Evolutionary conservation across 53 echinoderm and acorn worm species (phyloP).

Genomic region (Mesocentrotus franciscanus): DNA sequence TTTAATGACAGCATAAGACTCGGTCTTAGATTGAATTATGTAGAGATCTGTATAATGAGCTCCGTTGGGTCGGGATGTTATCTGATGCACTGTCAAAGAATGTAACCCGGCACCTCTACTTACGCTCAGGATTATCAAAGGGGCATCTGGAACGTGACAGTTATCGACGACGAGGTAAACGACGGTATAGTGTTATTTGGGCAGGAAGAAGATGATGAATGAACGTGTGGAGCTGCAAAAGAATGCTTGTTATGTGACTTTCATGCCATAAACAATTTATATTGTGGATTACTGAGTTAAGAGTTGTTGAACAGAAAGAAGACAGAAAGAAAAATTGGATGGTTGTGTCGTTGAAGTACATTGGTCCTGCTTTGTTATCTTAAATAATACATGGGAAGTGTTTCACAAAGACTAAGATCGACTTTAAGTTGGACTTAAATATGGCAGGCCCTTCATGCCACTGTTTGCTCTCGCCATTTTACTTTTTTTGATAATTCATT

Average conservation of each 20-base stretch:
- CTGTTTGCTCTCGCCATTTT: too few species aligned
- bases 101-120: constrained; percentile 27
- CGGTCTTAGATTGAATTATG: not conserved
- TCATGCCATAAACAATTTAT: constrained; percentile 9
- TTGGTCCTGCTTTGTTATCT: not conserved
- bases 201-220: not conserved
- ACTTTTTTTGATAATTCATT: too few species aligned
- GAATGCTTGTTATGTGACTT: constrained; percentile 1
- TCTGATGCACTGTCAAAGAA: constrained; percentile 20
- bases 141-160: constrained; percentile 16
- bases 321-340: not conserved
- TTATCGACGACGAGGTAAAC: constrained; percentile 3
- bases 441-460: too few species aligned
- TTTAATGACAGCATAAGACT: not conserved
- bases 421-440: too few species aligned
- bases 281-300: not conserved
- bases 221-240: not conserved
- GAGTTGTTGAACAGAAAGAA: constrained; percentile 1
- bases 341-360: not conserved
- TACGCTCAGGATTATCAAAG: not conserved
- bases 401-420: too few species aligned
- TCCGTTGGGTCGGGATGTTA: constrained; percentile 11
- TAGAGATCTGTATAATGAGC: constrained; percentile 3
- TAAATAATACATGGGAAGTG: too few species aligned
- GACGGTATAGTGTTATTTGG: not conserved